phyloP scores from a whole-genome alignment of 2,113 vertebrate genomes.

The Atractosteus spatula region DNA sequence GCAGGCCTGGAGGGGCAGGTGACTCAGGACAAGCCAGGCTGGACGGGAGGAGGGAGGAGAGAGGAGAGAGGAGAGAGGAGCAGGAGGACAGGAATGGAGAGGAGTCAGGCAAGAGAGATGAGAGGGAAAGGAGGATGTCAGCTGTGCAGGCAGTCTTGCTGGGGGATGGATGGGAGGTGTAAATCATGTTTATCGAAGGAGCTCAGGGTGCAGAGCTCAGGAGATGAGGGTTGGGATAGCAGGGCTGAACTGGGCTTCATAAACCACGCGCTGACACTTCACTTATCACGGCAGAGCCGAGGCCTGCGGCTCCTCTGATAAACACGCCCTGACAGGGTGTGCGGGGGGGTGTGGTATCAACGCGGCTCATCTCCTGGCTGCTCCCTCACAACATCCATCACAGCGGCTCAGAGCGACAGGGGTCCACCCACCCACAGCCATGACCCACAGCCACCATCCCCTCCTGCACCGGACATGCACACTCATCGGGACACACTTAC shows the following conservation, averaged over 20 bases:
- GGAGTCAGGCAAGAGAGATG: background rate
- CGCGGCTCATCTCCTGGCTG: no score
- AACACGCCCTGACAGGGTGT: no score
- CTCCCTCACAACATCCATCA: no score
- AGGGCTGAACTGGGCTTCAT: background rate
- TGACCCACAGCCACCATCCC: no score
- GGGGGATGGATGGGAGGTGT: background rate
- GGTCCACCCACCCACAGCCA: no score
- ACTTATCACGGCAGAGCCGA: conserved; percentile 4
- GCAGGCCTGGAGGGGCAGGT: background rate
- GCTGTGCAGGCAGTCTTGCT: no score
- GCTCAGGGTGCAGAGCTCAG: background rate
- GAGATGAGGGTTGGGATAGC: no score
- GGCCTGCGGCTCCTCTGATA: no score
- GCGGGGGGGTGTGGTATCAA: no score
- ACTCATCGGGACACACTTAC: no score
- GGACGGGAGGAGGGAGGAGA: background rate
- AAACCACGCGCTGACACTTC: conserved; percentile 22
- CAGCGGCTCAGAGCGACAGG: no score
- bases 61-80: background rate
- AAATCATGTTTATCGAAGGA: conserved; percentile 16
- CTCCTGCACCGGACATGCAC: no score
- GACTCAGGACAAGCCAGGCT: background rate
- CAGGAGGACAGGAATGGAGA: background rate
- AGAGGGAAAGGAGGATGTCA: background rate